These are phyloP conservation scores for Slavum lentiscoides DNA, from an alignment of 2,888 invertebrate species.

Conservation along the genomic window DNA sequence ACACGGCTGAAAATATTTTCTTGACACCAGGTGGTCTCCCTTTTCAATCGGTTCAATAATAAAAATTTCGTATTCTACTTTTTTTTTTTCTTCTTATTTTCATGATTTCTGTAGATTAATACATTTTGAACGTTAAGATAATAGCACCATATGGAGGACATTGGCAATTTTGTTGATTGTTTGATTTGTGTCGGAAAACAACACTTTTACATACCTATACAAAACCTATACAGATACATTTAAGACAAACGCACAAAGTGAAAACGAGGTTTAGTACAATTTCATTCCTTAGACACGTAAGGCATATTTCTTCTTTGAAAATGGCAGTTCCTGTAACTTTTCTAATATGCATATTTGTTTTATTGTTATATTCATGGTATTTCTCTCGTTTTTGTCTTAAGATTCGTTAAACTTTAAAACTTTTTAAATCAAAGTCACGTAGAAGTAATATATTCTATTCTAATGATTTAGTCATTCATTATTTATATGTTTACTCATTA, in stretches of 20 bases:
- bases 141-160: no score
- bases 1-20: no score
- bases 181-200: background rate
- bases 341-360: conserved; percentile 6
- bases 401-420: background rate
- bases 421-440: background rate
- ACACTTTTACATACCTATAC: background rate
- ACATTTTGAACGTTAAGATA: no score
- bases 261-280: conserved; percentile 2
- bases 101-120: no score
- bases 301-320: background rate
- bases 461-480: no score
- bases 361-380: background rate
- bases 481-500: no score
- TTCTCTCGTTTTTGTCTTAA: conserved; percentile 1
- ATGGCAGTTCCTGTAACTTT: conserved; percentile 5
- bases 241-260: background rate
- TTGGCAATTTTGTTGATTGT: no score
- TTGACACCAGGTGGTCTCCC: no score
- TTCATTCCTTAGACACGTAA: background rate
- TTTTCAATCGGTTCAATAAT: no score
- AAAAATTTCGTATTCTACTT: no score
- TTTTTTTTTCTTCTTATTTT: no score
- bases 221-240: background rate
- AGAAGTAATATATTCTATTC: background rate